Conservation (phyloP, 2,888 invertebrate genomes). For the Brenthis daphne region DNA sequence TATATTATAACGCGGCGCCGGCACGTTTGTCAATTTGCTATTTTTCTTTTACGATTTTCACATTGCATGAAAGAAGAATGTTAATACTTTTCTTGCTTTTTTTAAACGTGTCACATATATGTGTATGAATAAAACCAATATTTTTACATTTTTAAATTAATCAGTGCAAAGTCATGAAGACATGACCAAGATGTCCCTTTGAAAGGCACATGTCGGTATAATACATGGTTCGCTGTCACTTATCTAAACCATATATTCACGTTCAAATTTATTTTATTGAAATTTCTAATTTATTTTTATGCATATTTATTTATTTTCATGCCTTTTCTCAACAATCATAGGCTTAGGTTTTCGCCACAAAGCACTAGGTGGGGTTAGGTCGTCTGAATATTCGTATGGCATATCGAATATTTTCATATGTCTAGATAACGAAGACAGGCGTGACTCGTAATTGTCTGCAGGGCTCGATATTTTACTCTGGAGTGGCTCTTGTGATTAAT, state of each 20-base stretch:
- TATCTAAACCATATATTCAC: slow-evolving; percentile 43
- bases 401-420: slow-evolving; percentile 35
- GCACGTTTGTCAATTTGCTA: slow-evolving; percentile 77
- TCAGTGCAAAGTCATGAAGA: slow-evolving; percentile 56
- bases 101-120: slow-evolving; percentile 45
- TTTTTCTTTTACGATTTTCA: slow-evolving; percentile 62
- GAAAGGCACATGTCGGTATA: slow-evolving; percentile 74
- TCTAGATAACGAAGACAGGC: slow-evolving; percentile 37
- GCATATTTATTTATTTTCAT: slow-evolving; percentile 24
- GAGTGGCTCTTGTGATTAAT: slow-evolving; percentile 21
- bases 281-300: slow-evolving; percentile 42
- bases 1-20: slow-evolving; percentile 71
- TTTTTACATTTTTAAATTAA: slow-evolving; percentile 53
- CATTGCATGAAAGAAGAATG: slow-evolving; percentile 56
- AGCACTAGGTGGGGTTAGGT: slow-evolving; percentile 74
- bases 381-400: slow-evolving; percentile 45
- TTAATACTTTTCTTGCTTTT: slow-evolving; percentile 47
- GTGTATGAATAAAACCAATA: slow-evolving; percentile 49
- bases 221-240: slow-evolving; percentile 56
- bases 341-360: slow-evolving; percentile 50
- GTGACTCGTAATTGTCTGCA: slow-evolving; percentile 32
- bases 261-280: slow-evolving; percentile 50
- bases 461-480: slow-evolving; percentile 23
- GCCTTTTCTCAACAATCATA: slow-evolving; percentile 31
- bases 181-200: slow-evolving; percentile 69